Conservation (phyloP, 2,797 vertebrate species). For the Salmo trutta region DNA sequence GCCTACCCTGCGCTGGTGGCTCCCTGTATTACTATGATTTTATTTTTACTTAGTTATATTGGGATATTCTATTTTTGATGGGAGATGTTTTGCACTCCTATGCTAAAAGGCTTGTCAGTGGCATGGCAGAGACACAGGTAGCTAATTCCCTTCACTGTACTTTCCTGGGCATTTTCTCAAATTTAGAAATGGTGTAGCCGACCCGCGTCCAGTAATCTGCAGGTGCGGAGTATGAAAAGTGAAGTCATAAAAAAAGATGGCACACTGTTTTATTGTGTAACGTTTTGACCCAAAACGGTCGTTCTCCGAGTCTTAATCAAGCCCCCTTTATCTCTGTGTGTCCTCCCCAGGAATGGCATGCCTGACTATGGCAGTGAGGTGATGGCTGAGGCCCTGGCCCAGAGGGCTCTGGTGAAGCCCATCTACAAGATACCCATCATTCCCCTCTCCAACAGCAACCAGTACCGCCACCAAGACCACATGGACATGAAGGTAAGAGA, state of each 20-base stretch:
- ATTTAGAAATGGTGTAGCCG: not conserved
- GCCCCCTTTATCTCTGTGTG: not conserved
- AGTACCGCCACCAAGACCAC: conserved; percentile 93
- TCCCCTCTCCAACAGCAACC: conserved; percentile 87
- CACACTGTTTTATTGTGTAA: not conserved
- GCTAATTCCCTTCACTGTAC: not conserved
- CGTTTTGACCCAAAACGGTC: not conserved
- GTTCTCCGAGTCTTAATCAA: too few species aligned
- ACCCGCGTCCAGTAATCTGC: too few species aligned
- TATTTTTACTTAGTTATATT: conserved; percentile 17
- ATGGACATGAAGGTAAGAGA: conserved; percentile 85
- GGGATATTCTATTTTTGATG: not conserved
- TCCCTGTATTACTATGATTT: conserved; percentile 31
- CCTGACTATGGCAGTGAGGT: conserved; percentile 94
- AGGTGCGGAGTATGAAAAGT: too few species aligned
- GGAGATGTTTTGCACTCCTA: not conserved
- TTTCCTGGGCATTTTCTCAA: not conserved
- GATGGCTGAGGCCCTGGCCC: conserved; percentile 94
- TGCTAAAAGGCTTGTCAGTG: not conserved
- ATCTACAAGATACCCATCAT: conserved; percentile 93
- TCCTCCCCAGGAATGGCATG: conserved; percentile 84
- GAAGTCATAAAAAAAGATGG: not conserved
- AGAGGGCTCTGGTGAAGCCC: conserved; percentile 89
- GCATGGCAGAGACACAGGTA: not conserved
- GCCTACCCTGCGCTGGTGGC: conserved; percentile 15